phyloP scores from a whole-genome alignment of 2,888 invertebrate genomes.

The Spisula solida region DNA sequence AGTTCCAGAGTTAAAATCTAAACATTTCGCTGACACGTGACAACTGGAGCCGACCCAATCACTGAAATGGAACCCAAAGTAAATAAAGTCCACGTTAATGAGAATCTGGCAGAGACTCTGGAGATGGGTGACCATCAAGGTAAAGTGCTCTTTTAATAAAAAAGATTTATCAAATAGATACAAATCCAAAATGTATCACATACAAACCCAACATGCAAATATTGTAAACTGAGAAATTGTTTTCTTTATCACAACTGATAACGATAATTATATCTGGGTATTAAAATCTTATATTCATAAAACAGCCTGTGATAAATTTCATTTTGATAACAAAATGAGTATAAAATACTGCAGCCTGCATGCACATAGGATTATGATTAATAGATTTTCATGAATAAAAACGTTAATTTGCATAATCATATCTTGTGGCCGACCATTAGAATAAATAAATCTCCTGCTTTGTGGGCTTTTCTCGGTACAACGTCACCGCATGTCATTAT shows the following conservation, averaged over 20 bases:
- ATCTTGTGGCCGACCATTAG: neutral
- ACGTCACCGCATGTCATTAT: neutral
- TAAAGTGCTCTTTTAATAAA: too few relatives aligned
- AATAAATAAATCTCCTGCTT: conserved; percentile 11
- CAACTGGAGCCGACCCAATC: neutral
- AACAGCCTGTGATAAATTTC: neutral
- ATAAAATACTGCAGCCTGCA: neutral
- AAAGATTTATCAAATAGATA: too few relatives aligned
- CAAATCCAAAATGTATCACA: too few relatives aligned
- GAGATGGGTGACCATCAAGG: too few relatives aligned
- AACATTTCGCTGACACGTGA: conserved; percentile 4
- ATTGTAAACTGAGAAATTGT: too few relatives aligned
- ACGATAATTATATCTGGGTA: neutral
- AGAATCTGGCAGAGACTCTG: neutral
- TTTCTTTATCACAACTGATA: neutral
- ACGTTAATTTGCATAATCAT: neutral
- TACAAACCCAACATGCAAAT: too few relatives aligned
- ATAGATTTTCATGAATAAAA: neutral
- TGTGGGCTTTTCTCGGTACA: neutral
- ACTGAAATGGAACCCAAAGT: neutral
- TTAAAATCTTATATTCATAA: neutral
- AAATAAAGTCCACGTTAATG: neutral
- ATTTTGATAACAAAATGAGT: neutral
- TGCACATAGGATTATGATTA: neutral
- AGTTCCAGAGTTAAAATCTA: neutral